phyloP scores from a whole-genome alignment of 2,888 invertebrate species.

The Patella depressa region DNA sequence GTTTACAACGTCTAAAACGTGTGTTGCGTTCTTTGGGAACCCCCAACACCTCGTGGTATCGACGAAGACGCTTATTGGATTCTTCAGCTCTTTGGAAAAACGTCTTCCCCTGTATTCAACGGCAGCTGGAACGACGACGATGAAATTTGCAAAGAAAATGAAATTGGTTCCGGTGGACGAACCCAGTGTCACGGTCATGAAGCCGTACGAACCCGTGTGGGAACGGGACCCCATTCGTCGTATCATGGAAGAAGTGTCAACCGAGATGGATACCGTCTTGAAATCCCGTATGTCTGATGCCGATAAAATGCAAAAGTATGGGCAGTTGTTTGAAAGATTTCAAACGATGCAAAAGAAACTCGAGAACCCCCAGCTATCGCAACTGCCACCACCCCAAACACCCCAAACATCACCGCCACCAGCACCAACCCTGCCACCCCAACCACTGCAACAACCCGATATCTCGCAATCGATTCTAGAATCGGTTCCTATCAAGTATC shows the following conservation, averaged over 20 bases:
- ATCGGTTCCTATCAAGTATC: neutral
- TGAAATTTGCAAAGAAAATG: neutral
- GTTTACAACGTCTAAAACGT: neutral
- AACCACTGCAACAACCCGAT: neutral
- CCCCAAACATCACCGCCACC: neutral
- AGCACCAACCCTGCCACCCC: neutral
- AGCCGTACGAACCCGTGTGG: constrained; percentile 1
- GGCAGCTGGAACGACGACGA: neutral
- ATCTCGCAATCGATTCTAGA: neutral
- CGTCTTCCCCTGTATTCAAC: too few species aligned
- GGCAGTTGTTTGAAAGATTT: neutral
- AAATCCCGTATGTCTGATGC: neutral
- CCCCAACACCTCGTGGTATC: neutral
- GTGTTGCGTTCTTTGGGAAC: neutral
- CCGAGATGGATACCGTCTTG: neutral
- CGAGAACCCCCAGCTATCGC: neutral
- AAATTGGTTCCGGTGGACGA: neutral
- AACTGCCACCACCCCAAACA: neutral
- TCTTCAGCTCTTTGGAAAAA: too few species aligned
- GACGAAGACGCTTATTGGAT: neutral
- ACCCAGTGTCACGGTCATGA: neutral
- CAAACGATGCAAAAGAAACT: neutral
- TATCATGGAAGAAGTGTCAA: neutral
- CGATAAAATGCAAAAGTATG: neutral
- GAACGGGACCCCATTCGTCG: neutral